phyloP scores from a whole-genome alignment of 2,888 invertebrate species.

The Drosophila vallismaia region DNA sequence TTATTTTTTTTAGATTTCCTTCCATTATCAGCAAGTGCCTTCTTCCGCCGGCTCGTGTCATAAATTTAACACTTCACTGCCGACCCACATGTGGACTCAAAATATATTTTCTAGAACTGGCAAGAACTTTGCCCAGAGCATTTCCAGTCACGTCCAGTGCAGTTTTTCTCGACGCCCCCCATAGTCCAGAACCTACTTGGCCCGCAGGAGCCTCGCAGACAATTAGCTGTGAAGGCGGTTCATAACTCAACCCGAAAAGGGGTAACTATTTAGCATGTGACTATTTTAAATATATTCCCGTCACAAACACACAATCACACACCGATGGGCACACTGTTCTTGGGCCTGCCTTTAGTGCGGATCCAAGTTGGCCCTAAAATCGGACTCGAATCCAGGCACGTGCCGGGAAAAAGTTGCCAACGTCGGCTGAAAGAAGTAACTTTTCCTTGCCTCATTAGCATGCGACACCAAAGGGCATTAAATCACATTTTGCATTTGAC shows the following conservation, averaged over 20 bases:
- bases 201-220: conserved; percentile 40
- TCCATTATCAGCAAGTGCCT: background rate
- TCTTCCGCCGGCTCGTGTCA: background rate
- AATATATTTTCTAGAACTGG: background rate
- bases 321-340: conserved; percentile 19
- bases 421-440: conserved; percentile 49
- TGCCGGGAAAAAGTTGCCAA: conserved; percentile 43
- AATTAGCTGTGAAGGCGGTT: conserved; percentile 66
- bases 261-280: conserved; percentile 63
- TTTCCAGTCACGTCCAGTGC: conserved; percentile 25
- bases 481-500: conserved; percentile 72
- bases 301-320: conserved; percentile 41
- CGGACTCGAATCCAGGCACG: conserved; percentile 51
- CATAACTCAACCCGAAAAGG: conserved; percentile 52
- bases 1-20: background rate
- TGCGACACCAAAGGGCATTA: conserved; percentile 73
- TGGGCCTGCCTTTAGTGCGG: background rate
- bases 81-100: background rate
- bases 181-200: conserved; percentile 7
- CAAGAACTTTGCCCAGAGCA: background rate
- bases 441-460: conserved; percentile 71
- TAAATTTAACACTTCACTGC: conserved; percentile 10
- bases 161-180: background rate
- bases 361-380: conserved; percentile 33
- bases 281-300: conserved; percentile 50